phyloP scores from a whole-genome alignment of 2,888 invertebrate genomes.

The Epinotia ramella region DNA sequence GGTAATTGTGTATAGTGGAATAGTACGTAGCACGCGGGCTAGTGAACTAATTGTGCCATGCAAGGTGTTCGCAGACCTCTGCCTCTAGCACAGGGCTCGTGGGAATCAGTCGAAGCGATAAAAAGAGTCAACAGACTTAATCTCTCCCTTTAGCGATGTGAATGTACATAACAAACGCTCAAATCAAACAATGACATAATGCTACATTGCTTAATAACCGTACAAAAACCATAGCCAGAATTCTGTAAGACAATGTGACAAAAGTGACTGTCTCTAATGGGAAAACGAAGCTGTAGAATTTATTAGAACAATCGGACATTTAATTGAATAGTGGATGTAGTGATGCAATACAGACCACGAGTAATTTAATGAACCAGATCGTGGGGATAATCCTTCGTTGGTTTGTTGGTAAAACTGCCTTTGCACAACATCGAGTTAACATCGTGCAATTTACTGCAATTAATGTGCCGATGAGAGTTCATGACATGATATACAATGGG shows the following conservation, averaged over 20 bases:
- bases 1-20: conserved; percentile 63
- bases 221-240: conserved; percentile 60
- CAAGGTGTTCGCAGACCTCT: conserved; percentile 71
- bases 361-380: conserved; percentile 15
- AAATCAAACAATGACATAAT: conserved; percentile 73
- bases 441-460: conserved; percentile 10
- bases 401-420: conserved; percentile 1
- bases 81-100: conserved; percentile 55
- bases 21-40: conserved; percentile 56
- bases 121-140: conserved; percentile 67
- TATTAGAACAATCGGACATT: conserved; percentile 21
- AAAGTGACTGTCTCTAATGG: conserved; percentile 24
- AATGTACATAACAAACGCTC: conserved; percentile 58
- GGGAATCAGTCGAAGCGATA: conserved; percentile 64
- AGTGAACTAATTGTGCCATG: conserved; percentile 61
- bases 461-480: conserved; percentile 1
- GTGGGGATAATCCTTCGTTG: conserved; percentile 6
- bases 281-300: conserved; percentile 18
- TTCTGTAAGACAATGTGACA: conserved; percentile 27
- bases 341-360: conserved; percentile 8
- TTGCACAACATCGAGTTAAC: conserved; percentile 11
- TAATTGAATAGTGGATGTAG: conserved; percentile 12
- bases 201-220: conserved; percentile 64
- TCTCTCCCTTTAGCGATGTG: conserved; percentile 64
- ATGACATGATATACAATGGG: neutral